Evolutionary conservation across 2,888 invertebrate species (phyloP).

Genomic region (Esperia sulphurella): DNA sequence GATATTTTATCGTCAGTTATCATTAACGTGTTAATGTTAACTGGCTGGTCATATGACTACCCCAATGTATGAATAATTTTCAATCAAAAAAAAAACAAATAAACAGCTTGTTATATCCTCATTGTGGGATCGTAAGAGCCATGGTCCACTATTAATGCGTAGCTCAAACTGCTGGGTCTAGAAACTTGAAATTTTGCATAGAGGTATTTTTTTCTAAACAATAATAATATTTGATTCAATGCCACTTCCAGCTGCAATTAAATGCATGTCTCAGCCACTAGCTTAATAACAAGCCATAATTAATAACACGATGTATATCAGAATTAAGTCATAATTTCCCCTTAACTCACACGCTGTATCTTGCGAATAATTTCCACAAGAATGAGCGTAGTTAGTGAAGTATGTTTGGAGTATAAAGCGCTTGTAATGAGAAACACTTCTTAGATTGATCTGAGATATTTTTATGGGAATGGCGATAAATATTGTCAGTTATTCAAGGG

Average conservation of each 20-base stretch:
- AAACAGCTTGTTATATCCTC: too few species aligned
- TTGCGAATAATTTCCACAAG: conserved; percentile 14
- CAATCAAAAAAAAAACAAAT: too few species aligned
- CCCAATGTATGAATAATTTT: too few species aligned
- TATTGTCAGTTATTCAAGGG: too few species aligned
- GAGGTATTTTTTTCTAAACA: too few species aligned
- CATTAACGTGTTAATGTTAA: too few species aligned
- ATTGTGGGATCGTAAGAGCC: too few species aligned
- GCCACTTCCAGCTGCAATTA: background rate
- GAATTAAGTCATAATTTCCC: conserved; percentile 22
- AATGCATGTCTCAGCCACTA: background rate
- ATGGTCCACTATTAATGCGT: conserved; percentile 1
- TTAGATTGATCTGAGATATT: background rate
- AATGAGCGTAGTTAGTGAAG: conserved; percentile 3
- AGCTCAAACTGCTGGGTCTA: too few species aligned
- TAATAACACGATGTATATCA: conserved; percentile 18
- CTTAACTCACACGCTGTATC: conserved; percentile 15
- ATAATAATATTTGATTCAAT: background rate
- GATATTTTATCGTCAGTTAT: too few species aligned
- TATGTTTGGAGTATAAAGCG: background rate
- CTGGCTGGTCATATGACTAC: too few species aligned
- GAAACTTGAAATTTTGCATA: too few species aligned
- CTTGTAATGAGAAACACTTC: background rate
- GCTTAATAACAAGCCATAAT: conserved; percentile 16
- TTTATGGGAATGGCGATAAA: background rate